Percentiles rank a stretch among this genome's conserved stretches.
These are phyloP conservation scores for Scaeva pyrastri DNA, from an alignment of 2,888 invertebrate species.

Conservation along the genomic window DNA sequence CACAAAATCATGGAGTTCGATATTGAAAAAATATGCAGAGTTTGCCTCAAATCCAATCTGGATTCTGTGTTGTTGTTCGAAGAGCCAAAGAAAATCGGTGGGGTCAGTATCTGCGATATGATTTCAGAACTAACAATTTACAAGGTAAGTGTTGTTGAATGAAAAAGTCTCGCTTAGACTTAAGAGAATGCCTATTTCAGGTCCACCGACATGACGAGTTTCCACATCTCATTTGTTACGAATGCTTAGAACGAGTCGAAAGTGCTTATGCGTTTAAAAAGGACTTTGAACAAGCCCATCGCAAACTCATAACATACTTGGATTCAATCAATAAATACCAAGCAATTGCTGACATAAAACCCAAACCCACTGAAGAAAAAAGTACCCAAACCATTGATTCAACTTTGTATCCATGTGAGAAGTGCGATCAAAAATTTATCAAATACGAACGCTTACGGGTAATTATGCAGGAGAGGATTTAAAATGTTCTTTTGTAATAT, in stretches of 20 bases:
- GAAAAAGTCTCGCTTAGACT: neutral
- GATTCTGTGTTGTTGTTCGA: constrained; percentile 80
- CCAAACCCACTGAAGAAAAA: constrained; percentile 57
- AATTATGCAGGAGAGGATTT: neutral
- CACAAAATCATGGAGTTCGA: constrained; percentile 68
- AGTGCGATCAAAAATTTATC: constrained; percentile 80
- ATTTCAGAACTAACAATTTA: constrained; percentile 80
- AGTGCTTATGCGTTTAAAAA: constrained; percentile 81
- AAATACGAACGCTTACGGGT: constrained; percentile 78
- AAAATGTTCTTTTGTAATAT: neutral
- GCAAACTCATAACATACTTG: constrained; percentile 78
- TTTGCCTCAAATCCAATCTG: constrained; percentile 79
- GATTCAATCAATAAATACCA: constrained; percentile 63
- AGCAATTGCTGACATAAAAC: constrained; percentile 59
- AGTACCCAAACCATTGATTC: constrained; percentile 81
- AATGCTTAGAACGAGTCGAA: constrained; percentile 80
- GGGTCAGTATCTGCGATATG: constrained; percentile 79
- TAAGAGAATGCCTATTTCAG: constrained; percentile 74
- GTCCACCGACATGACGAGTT: constrained; percentile 82
- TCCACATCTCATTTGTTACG: constrained; percentile 81
- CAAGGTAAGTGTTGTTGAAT: constrained; percentile 62
- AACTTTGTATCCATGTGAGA: constrained; percentile 80
- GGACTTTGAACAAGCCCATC: constrained; percentile 81
- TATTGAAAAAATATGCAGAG: constrained; percentile 80
- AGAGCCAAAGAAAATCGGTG: constrained; percentile 78